Conservation (phyloP, 2,888 invertebrate species). For the Carabus problematicus region DNA sequence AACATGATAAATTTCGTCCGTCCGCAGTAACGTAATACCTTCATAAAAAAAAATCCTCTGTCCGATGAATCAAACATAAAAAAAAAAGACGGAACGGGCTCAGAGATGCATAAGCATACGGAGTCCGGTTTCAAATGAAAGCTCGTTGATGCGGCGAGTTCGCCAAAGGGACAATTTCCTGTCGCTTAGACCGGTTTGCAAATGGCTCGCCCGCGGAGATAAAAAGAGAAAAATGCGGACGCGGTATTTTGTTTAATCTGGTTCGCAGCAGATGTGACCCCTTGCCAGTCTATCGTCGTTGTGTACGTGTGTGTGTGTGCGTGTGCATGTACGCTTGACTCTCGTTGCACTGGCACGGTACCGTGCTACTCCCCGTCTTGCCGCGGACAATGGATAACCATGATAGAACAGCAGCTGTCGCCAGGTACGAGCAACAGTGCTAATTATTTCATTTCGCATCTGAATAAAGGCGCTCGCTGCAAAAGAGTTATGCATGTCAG, state of each 20-base stretch:
- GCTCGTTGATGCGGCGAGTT: slow-evolving; percentile 16
- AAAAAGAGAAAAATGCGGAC: slow-evolving; percentile 21
- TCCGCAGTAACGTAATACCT: slow-evolving; percentile 22
- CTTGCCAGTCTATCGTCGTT: neutral
- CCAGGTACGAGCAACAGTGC: slow-evolving; percentile 21
- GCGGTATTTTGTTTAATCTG: slow-evolving; percentile 30
- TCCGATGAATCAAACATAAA: slow-evolving; percentile 33
- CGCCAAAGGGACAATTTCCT: slow-evolving; percentile 37
- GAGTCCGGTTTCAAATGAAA: slow-evolving; percentile 18
- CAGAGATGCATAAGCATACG: slow-evolving; percentile 21
- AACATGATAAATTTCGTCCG: slow-evolving; percentile 22
- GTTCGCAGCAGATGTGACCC: slow-evolving; percentile 2
- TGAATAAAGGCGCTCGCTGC: slow-evolving; percentile 26
- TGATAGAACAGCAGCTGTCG: slow-evolving; percentile 20
- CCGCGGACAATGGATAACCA: slow-evolving; percentile 8
- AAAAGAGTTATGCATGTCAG: slow-evolving; percentile 23
- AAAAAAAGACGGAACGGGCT: slow-evolving; percentile 6
- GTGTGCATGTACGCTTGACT: slow-evolving; percentile 14
- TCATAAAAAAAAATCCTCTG: slow-evolving; percentile 18
- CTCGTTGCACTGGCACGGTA: neutral
- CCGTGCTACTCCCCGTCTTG: slow-evolving; percentile 1
- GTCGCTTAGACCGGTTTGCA: slow-evolving; percentile 31
- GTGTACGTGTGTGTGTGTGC: slow-evolving; percentile 1
- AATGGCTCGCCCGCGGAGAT: slow-evolving; percentile 21
- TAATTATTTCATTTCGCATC: slow-evolving; percentile 32